Evolutionary conservation across 2,113 vertebrate species (phyloP).

Genomic region (Alethe diademata): DNA sequence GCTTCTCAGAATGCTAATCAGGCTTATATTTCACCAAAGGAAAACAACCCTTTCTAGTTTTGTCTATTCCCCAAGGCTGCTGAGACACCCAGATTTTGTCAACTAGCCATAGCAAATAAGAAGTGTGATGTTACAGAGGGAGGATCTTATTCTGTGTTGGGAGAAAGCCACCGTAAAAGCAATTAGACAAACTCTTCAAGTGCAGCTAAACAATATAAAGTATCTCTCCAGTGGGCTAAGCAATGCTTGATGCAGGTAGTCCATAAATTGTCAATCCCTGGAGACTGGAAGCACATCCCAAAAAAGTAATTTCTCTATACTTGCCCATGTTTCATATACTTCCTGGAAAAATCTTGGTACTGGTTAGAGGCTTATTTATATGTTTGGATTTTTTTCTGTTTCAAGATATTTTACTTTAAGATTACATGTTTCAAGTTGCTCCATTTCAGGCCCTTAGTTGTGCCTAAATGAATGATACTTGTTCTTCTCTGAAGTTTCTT

Average conservation of each 20-base stretch:
- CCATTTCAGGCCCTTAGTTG: not conserved
- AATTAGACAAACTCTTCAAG: not conserved
- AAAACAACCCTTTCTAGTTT: not conserved
- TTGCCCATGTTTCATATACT: not conserved
- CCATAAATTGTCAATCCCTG: not conserved
- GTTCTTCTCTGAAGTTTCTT: not conserved
- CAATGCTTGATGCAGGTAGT: not conserved
- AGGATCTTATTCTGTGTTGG: not conserved
- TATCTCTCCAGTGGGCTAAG: not conserved
- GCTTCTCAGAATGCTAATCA: slow-evolving; percentile 32
- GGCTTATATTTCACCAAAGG: not conserved
- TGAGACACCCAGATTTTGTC: not conserved
- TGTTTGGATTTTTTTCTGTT: not conserved
- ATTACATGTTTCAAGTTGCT: not conserved
- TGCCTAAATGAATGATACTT: not conserved
- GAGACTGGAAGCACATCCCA: not conserved
- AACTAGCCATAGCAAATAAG: not conserved
- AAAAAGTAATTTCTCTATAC: not conserved
- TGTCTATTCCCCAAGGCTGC: not conserved
- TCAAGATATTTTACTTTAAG: slow-evolving; percentile 1
- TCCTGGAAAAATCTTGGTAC: not conserved
- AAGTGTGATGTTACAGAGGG: not conserved
- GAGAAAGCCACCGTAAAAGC: not conserved
- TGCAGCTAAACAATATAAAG: not conserved
- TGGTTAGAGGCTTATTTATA: not conserved